A percentile compares a stretch with the other conserved stretches of the same genome.
Conservation (phyloP, 1,140 invertebrate species). For the Mylabris phalerata region DNA sequence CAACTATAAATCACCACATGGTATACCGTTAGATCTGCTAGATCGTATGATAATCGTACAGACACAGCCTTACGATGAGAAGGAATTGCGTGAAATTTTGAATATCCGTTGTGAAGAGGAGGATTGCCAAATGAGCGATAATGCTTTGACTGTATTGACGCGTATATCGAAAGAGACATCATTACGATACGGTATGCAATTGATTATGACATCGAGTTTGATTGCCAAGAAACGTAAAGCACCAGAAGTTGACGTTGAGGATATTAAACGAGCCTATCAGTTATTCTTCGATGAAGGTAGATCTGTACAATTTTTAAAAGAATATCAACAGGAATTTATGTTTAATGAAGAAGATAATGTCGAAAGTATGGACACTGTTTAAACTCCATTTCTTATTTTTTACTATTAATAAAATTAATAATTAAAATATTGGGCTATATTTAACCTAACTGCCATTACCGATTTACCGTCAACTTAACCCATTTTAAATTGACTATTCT, state of each 20-base stretch:
- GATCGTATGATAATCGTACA: slow-evolving; percentile 94
- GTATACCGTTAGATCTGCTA: slow-evolving; percentile 92
- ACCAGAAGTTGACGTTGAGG: slow-evolving; percentile 80
- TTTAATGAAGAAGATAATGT: slow-evolving; percentile 57
- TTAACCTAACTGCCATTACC: no score
- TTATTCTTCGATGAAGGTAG: slow-evolving; percentile 91
- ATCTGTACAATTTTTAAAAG: slow-evolving; percentile 88
- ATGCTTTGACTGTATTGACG: slow-evolving; percentile 87
- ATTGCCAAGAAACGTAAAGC: slow-evolving; percentile 78
- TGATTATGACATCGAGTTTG: slow-evolving; percentile 92
- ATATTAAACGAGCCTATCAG: slow-evolving; percentile 91
- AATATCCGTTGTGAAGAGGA: slow-evolving; percentile 85
- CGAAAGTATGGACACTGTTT: slow-evolving; percentile 13
- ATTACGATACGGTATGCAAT: slow-evolving; percentile 94
- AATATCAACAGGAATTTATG: slow-evolving; percentile 95
- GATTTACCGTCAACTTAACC: no score
- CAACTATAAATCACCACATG: slow-evolving; percentile 89
- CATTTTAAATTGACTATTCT: no score
- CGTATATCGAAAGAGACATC: slow-evolving; percentile 90
- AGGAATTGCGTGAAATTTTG: slow-evolving; percentile 87
- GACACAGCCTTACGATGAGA: slow-evolving; percentile 81
- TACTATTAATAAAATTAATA: no score
- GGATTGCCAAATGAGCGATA: slow-evolving; percentile 90
- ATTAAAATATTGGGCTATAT: no score
- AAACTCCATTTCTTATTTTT: neutral